Evolutionary conservation across 2,888 invertebrate species (phyloP).

Genomic region (Julus scanicus): DNA sequence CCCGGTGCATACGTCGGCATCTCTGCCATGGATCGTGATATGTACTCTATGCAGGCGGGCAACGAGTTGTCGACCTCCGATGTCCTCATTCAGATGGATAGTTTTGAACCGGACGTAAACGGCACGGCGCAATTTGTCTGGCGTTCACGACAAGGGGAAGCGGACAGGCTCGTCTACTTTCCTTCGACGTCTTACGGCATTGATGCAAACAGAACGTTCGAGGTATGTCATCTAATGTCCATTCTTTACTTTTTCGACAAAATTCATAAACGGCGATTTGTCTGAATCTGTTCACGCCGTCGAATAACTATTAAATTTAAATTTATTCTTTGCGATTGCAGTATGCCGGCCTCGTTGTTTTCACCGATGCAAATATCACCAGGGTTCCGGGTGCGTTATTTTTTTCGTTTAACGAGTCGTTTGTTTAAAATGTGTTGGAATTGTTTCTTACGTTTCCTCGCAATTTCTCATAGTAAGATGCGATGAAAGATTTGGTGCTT

Average conservation of each 20-base stretch:
- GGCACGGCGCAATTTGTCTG: constrained; percentile 85
- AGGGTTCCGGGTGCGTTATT: constrained; percentile 65
- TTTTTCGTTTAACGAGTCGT: no score
- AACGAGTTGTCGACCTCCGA: constrained; percentile 89
- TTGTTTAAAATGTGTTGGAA: no score
- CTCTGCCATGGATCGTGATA: constrained; percentile 87
- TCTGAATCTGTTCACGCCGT: no score
- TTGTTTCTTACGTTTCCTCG: not conserved
- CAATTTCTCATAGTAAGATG: constrained; percentile 69
- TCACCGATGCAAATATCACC: constrained; percentile 81
- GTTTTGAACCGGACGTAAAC: constrained; percentile 86
- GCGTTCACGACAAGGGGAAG: constrained; percentile 85
- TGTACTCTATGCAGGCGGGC: constrained; percentile 92
- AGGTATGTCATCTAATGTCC: constrained; percentile 64
- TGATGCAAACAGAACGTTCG: constrained; percentile 93
- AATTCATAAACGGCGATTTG: no score
- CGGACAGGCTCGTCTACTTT: constrained; percentile 85
- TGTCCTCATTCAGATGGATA: constrained; percentile 86
- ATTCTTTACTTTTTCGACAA: no score
- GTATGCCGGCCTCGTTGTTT: constrained; percentile 84
- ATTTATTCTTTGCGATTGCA: constrained; percentile 60
- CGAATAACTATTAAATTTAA: not conserved
- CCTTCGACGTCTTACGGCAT: constrained; percentile 91
- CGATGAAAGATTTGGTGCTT: constrained; percentile 78
- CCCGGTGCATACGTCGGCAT: constrained; percentile 94